Percentiles rank a stretch among this genome's conserved stretches.
phyloP scores from a whole-genome alignment of 2,797 vertebrate species.

The Lemur catta region DNA sequence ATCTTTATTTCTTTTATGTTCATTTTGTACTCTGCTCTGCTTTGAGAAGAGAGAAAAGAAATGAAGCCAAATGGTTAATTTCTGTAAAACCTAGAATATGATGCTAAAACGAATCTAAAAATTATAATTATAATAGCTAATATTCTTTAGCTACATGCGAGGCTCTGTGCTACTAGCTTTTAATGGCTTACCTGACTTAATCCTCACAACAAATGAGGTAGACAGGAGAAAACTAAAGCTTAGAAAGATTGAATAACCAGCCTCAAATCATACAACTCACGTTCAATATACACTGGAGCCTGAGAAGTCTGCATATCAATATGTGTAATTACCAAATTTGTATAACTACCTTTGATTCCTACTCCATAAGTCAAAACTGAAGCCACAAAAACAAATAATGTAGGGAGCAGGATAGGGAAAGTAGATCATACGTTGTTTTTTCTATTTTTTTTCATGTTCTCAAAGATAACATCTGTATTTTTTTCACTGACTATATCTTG shows the following conservation, averaged over 20 bases:
- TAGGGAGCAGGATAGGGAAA: neutral
- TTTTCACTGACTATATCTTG: neutral
- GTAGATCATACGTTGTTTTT: neutral
- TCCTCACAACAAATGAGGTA: neutral
- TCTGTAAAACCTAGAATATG: neutral
- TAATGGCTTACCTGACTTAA: neutral
- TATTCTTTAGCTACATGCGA: neutral
- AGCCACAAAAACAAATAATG: neutral
- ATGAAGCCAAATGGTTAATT: neutral
- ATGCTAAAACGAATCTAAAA: neutral
- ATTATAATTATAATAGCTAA: neutral
- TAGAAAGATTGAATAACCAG: neutral
- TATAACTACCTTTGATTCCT: neutral
- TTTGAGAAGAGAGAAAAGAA: neutral
- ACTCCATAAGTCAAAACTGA: neutral
- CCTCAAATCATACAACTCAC: neutral
- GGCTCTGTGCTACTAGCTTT: neutral
- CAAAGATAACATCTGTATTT: neutral
- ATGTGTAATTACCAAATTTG: neutral
- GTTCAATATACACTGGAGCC: neutral
- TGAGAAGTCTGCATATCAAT: neutral
- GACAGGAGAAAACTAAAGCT: neutral
- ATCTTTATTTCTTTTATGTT: constrained; percentile 7
- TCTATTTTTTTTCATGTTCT: neutral
- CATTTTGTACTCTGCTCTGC: neutral